Base-by-base conservation (phyloP, 2,888 invertebrate species). In the Eristalis arbustorum region DNA sequence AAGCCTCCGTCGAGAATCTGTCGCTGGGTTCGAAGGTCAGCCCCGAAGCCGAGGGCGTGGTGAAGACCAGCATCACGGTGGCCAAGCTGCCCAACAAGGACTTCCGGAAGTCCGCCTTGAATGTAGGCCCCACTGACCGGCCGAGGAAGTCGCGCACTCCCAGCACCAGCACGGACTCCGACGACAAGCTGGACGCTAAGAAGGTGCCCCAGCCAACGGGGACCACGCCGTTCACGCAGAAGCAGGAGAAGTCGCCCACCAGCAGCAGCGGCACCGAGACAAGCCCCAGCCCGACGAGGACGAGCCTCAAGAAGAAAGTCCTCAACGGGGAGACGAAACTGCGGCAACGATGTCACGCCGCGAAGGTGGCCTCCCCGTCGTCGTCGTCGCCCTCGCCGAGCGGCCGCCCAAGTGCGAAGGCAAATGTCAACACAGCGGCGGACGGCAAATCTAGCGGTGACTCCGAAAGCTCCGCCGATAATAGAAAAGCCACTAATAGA, bases 41-140 rank as follows among this genome's bases (percentile, higher is more conserved):
- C 0, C 89, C 91, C 25, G 93, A 93, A 66, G 88, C 89, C 90
- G 93, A 90, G 87, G 83, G 95, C 90, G 93, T 92, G 87, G 90
- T 90, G 2, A 93, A 92, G 68, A 93, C 93, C 81, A 92, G 91
- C 64, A 93, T 93, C 10, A 80, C 88, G 42, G 80, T 90, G 4
- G 89, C 89, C 2, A 94, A 94, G 75, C 90, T 91, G 89, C 94
- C 95, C 25, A 96, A 96, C 91, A 96, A 96, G 92, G 96, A 96
- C 91, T 96, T 96, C 89, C 93, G 96, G 42, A 96, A 96, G 91
- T 96, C 96, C 0, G 95, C 95, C 0, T 91, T 96, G 14, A 96
- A 96, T 91, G 95, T 96, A 93, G 94, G 93, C 62, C 93, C 93
- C 34, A 91, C 92, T 0, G 93, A 93, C 75, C 89, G 92, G 0